Evolutionary conservation across 2,113 vertebrate genomes (phyloP).

Genomic region (Riparia riparia): DNA sequence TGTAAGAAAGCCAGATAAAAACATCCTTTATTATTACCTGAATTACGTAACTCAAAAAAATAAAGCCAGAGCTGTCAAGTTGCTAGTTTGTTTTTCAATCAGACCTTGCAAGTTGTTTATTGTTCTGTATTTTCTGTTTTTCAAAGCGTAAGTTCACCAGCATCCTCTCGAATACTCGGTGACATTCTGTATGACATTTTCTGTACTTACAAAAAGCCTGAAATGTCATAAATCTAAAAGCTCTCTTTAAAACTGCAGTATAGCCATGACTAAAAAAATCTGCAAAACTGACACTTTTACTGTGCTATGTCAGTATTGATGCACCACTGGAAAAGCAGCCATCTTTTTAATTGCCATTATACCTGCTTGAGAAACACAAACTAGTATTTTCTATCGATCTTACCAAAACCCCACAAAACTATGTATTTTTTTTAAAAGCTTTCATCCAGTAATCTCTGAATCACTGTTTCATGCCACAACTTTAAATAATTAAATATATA

Average conservation of each 20-base stretch:
- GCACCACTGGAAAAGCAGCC: slow-evolving; percentile 14
- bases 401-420: background rate
- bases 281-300: slow-evolving; percentile 27
- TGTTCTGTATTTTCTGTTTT: background rate
- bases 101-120: background rate
- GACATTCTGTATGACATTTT: background rate
- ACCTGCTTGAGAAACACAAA: background rate
- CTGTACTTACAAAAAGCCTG: background rate
- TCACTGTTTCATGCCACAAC: background rate
- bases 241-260: background rate
- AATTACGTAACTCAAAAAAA: background rate
- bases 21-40: background rate
- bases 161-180: background rate
- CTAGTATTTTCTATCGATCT: background rate
- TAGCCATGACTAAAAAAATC: background rate
- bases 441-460: background rate
- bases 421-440: background rate
- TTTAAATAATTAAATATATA: background rate
- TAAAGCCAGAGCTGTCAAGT: background rate
- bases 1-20: background rate
- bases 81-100: background rate
- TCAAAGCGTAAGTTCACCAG: background rate
- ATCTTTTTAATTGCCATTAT: slow-evolving; percentile 16
- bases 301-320: background rate
- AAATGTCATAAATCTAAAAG: slow-evolving; percentile 4